phyloP scores from a whole-genome alignment of 2,888 invertebrate genomes.

The Trissolcus brochymenae region DNA sequence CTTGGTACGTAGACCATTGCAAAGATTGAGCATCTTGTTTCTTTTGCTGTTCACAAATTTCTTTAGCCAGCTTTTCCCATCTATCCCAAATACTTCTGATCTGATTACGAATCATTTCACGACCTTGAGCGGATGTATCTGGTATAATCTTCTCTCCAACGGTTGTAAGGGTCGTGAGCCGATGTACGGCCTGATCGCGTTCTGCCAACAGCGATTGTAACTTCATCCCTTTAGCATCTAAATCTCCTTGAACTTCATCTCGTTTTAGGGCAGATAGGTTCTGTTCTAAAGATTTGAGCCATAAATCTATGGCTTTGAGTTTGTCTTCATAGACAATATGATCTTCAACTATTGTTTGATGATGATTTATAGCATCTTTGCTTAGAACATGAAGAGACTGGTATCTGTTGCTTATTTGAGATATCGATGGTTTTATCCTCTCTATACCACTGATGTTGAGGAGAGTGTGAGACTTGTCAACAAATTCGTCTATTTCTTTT shows the following conservation, averaged over 20 bases:
- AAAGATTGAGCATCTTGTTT: constrained; percentile 88
- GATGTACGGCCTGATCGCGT: constrained; percentile 89
- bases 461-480: constrained; percentile 91
- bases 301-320: constrained; percentile 84
- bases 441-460: constrained; percentile 90
- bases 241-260: constrained; percentile 79
- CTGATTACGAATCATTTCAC: constrained; percentile 92
- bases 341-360: constrained; percentile 89
- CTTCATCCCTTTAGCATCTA: constrained; percentile 83
- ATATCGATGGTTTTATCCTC: constrained; percentile 89
- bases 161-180: constrained; percentile 84
- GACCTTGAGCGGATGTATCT: constrained; percentile 93
- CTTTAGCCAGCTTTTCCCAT: constrained; percentile 92
- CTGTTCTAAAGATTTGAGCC: constrained; percentile 87
- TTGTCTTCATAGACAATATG: constrained; percentile 88
- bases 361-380: constrained; percentile 90
- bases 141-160: constrained; percentile 93
- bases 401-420: constrained; percentile 91
- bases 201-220: constrained; percentile 86
- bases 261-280: constrained; percentile 82
- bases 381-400: constrained; percentile 87
- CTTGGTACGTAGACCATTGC: constrained; percentile 91
- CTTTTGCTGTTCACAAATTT: constrained; percentile 89
- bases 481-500: constrained; percentile 89
- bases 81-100: constrained; percentile 87